Evolutionary conservation across 2,888 invertebrate species (phyloP), one percentile per base, ranked within the genome.

Genomic region (Epinotia nisella): DNA sequence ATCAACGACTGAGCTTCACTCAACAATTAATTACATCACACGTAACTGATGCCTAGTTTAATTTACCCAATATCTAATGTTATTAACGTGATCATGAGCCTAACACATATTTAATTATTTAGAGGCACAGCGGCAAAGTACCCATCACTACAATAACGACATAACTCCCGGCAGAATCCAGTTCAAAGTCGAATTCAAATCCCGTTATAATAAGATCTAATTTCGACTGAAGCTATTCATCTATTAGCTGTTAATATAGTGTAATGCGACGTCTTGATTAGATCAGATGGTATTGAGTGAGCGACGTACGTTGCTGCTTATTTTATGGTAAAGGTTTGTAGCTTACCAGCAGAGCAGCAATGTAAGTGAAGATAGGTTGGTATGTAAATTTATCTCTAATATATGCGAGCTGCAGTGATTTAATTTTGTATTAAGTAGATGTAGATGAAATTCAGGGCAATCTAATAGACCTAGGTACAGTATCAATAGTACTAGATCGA

Each of bases 101-200:
- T 35, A 64, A 60, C 71, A 71, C 41, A 71, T 71, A 41, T 60
- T 60, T 41, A 66, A 71, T 60, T 66, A 71, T 71, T 53, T 24
- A n/a, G 51, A 24, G 39, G 11, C 66, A 24, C 45, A 56, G n/a
- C 58, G 24, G 65, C 53, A 66, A 53, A 58, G 19, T 17, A 39
- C 41, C 35, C 9, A 13, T 24, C 11, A 3, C 13, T 19, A 1
- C 35, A 21, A 24, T 24, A 61, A 61, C 10, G 61, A 24, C 24
- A 19, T 5, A 61, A 61, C 15, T 45, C 5, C 7, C 21, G 21
- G 21, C 1, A 21, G 15, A 15, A 61, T 24, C 21, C 10, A 9
- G 10, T 13, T 61, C n/a, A 24, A 61, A 61, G 0, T 21, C 15
- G 15, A 11, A 10, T 11, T 15, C n/a, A 15, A n/a, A 58, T 24